These are phyloP conservation scores for Rhinophrynus dorsalis DNA, from an alignment of 2,797 vertebrate genomes.

Conservation along the genomic window DNA sequence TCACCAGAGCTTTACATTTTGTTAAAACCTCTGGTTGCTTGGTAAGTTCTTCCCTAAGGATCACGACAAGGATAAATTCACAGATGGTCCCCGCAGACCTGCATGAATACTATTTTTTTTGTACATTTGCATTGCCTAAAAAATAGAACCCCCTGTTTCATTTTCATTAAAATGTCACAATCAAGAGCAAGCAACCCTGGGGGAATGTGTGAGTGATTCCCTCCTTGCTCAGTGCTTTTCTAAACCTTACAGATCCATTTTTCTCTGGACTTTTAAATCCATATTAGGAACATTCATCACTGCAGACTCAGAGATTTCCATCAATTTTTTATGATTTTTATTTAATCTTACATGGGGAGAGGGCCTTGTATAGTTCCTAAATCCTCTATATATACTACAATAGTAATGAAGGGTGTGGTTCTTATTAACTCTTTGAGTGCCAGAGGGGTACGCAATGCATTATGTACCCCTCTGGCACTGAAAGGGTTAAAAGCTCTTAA, in stretches of 20 bases:
- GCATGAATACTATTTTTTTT: slow-evolving; percentile 14
- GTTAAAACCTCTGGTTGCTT: background rate
- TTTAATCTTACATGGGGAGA: slow-evolving; percentile 61
- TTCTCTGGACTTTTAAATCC: slow-evolving; percentile 65
- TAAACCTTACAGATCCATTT: slow-evolving; percentile 67
- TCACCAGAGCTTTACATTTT: background rate
- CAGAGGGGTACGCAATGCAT: too few relatives aligned
- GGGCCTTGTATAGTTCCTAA: slow-evolving; percentile 55
- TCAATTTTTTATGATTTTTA: slow-evolving; percentile 58
- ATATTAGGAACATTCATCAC: slow-evolving; percentile 56
- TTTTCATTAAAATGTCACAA: slow-evolving; percentile 61
- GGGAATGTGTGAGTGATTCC: slow-evolving; percentile 51
- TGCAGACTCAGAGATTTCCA: slow-evolving; percentile 59
- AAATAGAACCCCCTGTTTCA: slow-evolving; percentile 33
- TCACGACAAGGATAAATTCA: background rate
- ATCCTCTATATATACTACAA: slow-evolving; percentile 53
- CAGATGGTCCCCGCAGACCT: background rate
- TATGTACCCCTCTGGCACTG: too few relatives aligned
- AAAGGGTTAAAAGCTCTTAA: too few relatives aligned
- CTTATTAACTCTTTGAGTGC: too few relatives aligned
- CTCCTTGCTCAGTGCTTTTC: slow-evolving; percentile 50
- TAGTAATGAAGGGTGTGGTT: slow-evolving; percentile 58
- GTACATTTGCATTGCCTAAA: slow-evolving; percentile 46
- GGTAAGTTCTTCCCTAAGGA: background rate
- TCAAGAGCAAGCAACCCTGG: slow-evolving; percentile 47